Conservation (phyloP, 2,797 vertebrate species). For the Notolabrus celidotus region DNA sequence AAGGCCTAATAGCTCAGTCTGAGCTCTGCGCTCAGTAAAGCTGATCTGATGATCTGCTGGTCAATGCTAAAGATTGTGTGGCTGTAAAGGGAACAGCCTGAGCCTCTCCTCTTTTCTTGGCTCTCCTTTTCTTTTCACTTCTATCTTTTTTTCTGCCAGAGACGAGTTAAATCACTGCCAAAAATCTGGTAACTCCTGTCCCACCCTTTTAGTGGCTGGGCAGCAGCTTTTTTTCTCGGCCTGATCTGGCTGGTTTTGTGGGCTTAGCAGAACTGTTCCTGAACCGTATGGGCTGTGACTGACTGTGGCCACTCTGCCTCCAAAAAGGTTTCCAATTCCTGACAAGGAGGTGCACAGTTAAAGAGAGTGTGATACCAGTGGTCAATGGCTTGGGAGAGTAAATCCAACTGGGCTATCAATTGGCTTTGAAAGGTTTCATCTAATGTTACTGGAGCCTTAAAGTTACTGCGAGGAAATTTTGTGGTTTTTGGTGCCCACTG, state of each 20-base stretch:
- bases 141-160: not conserved
- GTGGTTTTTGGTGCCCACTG: no score
- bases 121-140: not conserved
- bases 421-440: no score
- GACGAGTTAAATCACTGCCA: not conserved
- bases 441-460: no score
- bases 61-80: constrained; percentile 1
- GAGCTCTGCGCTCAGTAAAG: not conserved
- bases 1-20: constrained; percentile 1
- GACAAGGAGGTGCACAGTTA: not conserved
- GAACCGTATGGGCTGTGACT: not conserved
- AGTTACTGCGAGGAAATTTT: no score
- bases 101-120: not conserved
- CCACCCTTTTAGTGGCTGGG: constrained; percentile 7
- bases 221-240: constrained; percentile 7
- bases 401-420: no score
- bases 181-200: not conserved
- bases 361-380: not conserved
- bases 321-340: no score
- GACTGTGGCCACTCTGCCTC: constrained; percentile 20
- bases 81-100: not conserved
- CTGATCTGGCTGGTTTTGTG: constrained; percentile 5
- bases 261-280: constrained; percentile 1
- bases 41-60: constrained; percentile 13
- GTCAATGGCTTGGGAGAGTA: no score